Percentiles rank a stretch among this genome's conserved stretches.
Conservation (phyloP, 2,797 vertebrate species). For the Linurgus olivaceus region DNA sequence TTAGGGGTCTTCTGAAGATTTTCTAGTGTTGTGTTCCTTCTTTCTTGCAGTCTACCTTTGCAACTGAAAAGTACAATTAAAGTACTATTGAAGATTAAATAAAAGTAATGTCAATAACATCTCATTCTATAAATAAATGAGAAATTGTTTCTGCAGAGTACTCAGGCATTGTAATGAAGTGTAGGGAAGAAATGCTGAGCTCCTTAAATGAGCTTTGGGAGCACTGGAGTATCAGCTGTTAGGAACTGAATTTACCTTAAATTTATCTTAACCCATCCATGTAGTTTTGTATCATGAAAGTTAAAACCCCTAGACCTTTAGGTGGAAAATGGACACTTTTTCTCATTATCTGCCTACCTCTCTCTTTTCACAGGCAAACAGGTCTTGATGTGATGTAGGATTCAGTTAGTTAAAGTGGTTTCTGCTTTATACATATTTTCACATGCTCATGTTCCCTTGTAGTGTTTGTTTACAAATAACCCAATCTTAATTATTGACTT, state of each 20-base stretch:
- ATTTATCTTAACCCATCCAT: background rate
- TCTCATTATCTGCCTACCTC: background rate
- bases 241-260: background rate
- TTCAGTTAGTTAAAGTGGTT: background rate
- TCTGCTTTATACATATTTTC: background rate
- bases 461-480: background rate
- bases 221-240: background rate
- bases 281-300: background rate
- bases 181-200: background rate
- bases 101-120: background rate
- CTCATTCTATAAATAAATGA: background rate
- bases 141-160: background rate
- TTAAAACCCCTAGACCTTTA: background rate
- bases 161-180: background rate
- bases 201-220: conserved; percentile 15
- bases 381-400: background rate
- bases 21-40: background rate
- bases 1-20: background rate
- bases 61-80: background rate
- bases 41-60: background rate
- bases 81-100: background rate
- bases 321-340: background rate
- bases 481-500: background rate
- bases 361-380: background rate
- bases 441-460: background rate